These are phyloP conservation scores for Acrobasis repandana DNA, from an alignment of 2,888 invertebrate species.

Conservation along the genomic window DNA sequence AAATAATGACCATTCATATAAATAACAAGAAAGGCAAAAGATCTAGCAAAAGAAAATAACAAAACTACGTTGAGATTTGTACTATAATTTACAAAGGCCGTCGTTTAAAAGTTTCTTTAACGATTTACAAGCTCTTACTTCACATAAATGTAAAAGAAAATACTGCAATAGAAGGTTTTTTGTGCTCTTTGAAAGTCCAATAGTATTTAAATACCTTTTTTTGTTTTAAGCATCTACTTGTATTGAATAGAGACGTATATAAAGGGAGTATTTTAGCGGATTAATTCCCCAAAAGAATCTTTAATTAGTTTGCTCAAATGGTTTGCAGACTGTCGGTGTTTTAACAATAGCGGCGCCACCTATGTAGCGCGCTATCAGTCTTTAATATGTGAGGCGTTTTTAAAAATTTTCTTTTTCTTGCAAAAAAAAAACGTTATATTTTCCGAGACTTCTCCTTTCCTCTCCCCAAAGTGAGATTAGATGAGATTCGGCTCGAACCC, in stretches of 20 bases:
- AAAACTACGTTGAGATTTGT: slow-evolving; percentile 8
- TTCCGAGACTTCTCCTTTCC: too few species aligned
- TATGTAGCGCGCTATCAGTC: too few species aligned
- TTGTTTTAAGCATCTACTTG: slow-evolving; percentile 50
- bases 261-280: not conserved
- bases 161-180: slow-evolving; percentile 38
- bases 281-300: too few species aligned
- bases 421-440: too few species aligned
- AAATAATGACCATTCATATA: not conserved
- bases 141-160: slow-evolving; percentile 36
- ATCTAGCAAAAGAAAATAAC: not conserved
- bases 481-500: too few species aligned
- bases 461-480: too few species aligned
- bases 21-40: not conserved
- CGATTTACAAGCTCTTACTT: slow-evolving; percentile 28
- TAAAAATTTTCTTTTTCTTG: too few species aligned
- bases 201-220: slow-evolving; percentile 42
- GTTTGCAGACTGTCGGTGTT: too few species aligned
- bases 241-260: slow-evolving; percentile 16
- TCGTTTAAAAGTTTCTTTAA: slow-evolving; percentile 30
- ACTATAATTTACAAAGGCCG: slow-evolving; percentile 23
- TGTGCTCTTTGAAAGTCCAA: slow-evolving; percentile 24
- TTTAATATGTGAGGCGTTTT: too few species aligned
- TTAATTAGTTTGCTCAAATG: too few species aligned
- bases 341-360: too few species aligned